Evolutionary conservation across 2,888 invertebrate species (phyloP), one percentile per base, ranked within the genome.

Genomic region (Plutella xylostella): DNA sequence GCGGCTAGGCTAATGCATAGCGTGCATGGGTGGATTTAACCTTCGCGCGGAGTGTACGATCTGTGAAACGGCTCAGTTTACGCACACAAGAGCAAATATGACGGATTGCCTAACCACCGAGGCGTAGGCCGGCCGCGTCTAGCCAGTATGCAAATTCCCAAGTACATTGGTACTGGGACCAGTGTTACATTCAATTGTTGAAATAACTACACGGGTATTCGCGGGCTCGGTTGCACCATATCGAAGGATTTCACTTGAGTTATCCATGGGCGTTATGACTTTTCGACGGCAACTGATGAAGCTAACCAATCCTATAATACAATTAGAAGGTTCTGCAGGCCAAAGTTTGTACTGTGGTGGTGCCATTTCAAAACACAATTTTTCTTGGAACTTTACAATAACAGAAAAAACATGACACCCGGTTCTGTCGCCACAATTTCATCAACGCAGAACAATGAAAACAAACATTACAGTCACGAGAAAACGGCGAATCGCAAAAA

Each of bases 141-240:
- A 65, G 68, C 77, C 56, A 68, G 79, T 80, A 80, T 80, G 80
- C 79, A 77, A 80, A 80, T 79, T 61, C 67, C 61, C 18, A 43
- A 34, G 19, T 68, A 67, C 65, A 62, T 63, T 60, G 61, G 66
- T 70, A 68, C 69, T 59, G 60, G 63, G 57, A 61, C 63, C 63
- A n/a, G n/a, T n/a, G n/a, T n/a, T n/a, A n/a, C n/a, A 58, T 67
- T 68, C 68, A 65, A 75, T 75, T 75, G 75, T 76, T 70, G 64
- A 73, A 22, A 39, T 22, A 39, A 22, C 14, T 21, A 12, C 64
- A 61, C 56, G 60, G 61, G 53, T 61, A 56, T 55, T 50, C 47
- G 46, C 54, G 9, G 15, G 15, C 17, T 14, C 5, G 30, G 50
- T 53, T 54, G 47, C 49, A 35, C 47, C 51, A 52, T 41, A 28